These are phyloP conservation scores for Neogale vison DNA, from an alignment of 2,113 vertebrate genomes.

Conservation along the genomic window DNA sequence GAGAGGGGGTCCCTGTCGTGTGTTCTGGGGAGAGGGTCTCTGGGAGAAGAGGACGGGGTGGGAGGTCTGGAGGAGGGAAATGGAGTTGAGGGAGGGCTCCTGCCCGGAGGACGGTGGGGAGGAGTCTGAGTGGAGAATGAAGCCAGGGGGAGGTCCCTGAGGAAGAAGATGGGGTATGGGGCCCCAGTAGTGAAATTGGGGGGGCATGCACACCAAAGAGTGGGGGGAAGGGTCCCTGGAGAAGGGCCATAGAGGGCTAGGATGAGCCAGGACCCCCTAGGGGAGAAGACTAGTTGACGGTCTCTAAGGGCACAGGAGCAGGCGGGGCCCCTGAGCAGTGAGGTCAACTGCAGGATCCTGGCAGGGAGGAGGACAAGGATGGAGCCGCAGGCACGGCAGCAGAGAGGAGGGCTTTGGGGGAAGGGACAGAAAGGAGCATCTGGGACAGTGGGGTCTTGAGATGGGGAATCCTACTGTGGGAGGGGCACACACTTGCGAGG, in stretches of 20 bases:
- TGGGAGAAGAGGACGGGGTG: not conserved
- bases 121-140: not conserved
- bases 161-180: not conserved
- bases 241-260: not conserved
- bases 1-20: not conserved
- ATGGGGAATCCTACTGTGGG: fast-evolving
- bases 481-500: not conserved
- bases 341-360: not conserved
- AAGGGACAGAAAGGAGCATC: not conserved
- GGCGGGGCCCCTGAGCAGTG: not conserved
- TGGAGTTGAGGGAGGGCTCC: not conserved
- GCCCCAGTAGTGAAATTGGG: not conserved
- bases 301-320: not conserved
- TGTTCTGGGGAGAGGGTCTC: not conserved
- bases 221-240: not conserved
- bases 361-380: not conserved
- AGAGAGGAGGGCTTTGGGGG: not conserved
- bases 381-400: not conserved
- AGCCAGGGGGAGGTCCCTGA: not conserved
- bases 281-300: not conserved
- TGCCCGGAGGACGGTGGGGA: not conserved
- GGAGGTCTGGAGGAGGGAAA: not conserved
- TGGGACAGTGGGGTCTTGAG: not conserved
- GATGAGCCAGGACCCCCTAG: not conserved
- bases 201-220: not conserved